Base-by-base conservation (phyloP, 2,113 vertebrate species). In the Egretta garzetta region DNA sequence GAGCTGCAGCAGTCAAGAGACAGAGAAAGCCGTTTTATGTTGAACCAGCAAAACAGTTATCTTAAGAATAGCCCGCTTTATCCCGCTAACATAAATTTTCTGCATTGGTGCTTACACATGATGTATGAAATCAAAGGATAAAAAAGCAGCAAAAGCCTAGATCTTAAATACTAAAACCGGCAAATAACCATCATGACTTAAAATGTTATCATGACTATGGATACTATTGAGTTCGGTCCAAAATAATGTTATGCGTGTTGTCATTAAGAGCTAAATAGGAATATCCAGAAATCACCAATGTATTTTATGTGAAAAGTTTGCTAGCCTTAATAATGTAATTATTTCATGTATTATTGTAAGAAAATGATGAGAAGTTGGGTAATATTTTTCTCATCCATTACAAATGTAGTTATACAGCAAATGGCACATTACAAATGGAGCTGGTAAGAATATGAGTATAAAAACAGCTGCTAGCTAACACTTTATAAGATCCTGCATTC, bases 11-110 rank as follows among this genome's bases (percentile, higher is more conserved):
- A 77, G 79, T 60, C 59, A 77, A 89, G 59, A 85, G 28, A 90
- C n/a, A 79, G 75, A 89, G 60, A 95, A 96, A 96, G 24, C 11
- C 53, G 28, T n/a, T 97, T 96, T 91, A 55, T 80, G 52, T 74
- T 80, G 47, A 96, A 80, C 10, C 16, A 80, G 56, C 45, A 87
- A 63, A 86, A 66, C 6, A 56, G 37, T 76, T 86, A 80, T 86
- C 55, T 96, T 86, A 62, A 91, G 47, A 92, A 64, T 50, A 95
- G 45, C 16, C 37, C 2, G 3, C 12, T 75, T 96, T 90, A 63
- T 86, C 12, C 58, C 19, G 4, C 52, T 80, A 91, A 80, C 10
- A 21, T 4, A 75, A 45, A 75, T 90, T 75, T 96, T 74, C 71
- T 95, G 43, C 52, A 37, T 13, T 37, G 30, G 8, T 64, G 17